Conservation (phyloP, 2,113 vertebrate genomes). For the Podilymbus podiceps region DNA sequence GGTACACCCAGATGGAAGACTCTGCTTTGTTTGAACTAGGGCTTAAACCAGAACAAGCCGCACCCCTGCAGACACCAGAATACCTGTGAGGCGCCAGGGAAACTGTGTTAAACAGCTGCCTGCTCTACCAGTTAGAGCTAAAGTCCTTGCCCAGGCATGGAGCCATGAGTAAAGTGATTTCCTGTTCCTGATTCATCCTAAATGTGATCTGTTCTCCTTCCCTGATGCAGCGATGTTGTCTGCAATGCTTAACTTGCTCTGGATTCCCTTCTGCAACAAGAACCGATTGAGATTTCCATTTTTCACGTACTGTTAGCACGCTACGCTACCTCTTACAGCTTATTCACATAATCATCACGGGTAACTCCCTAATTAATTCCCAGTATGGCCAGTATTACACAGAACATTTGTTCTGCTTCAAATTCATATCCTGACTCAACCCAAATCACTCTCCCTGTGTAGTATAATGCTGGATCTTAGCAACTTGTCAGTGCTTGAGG, state of each 20-base stretch:
- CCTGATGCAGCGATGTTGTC: constrained; percentile 65
- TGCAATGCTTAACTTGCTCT: constrained; percentile 76
- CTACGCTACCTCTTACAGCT: not conserved
- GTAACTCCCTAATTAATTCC: not conserved
- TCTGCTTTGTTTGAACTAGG: not conserved
- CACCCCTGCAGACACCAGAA: not conserved
- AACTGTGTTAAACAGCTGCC: not conserved
- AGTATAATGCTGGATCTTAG: not conserved
- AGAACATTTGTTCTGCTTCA: not conserved
- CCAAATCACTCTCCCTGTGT: not conserved
- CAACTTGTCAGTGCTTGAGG: not conserved
- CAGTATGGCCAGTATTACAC: not conserved
- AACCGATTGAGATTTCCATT: constrained; percentile 82
- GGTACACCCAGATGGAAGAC: not conserved
- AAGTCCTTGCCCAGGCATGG: not conserved
- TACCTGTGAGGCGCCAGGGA: not conserved
- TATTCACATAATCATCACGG: not conserved
- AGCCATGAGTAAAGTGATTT: not conserved
- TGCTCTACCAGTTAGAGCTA: not conserved
- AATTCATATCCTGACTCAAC: not conserved
- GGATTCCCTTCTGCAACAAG: constrained; percentile 80
- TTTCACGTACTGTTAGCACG: constrained; percentile 79
- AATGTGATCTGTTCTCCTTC: not conserved
- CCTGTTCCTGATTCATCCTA: not conserved
- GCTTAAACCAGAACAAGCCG: not conserved